A percentile compares a stretch with the other conserved stretches of the same genome.
Evolutionary conservation across 1,140 invertebrate genomes (phyloP).

Genomic region (Cyrtorhinus lividipennis): DNA sequence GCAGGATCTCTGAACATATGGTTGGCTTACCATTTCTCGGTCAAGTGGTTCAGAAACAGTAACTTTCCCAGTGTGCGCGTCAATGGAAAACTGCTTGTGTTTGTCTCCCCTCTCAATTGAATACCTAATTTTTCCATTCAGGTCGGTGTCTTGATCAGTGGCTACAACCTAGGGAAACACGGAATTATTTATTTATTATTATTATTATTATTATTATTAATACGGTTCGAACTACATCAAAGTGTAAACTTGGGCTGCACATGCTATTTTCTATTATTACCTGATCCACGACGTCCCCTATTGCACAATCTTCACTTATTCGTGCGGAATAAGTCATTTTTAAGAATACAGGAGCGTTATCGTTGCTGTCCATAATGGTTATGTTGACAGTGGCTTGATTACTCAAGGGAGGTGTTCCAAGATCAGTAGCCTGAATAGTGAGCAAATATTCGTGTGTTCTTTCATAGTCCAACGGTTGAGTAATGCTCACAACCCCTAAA

Average conservation of each 20-base stretch:
- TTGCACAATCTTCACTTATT: slow-evolving; percentile 52
- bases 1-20: too few relatives aligned
- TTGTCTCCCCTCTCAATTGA: slow-evolving; percentile 64
- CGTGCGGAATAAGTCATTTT: slow-evolving; percentile 63
- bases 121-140: slow-evolving; percentile 63
- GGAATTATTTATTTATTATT: too few relatives aligned
- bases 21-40: slow-evolving; percentile 59
- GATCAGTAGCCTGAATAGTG: slow-evolving; percentile 79
- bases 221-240: too few relatives aligned
- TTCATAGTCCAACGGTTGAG: slow-evolving; percentile 72
- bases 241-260: too few relatives aligned
- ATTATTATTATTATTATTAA: too few relatives aligned
- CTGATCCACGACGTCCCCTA: background rate
- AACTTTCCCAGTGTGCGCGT: slow-evolving; percentile 62
- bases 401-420: slow-evolving; percentile 66
- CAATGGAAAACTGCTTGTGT: slow-evolving; percentile 60
- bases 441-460: slow-evolving; percentile 69
- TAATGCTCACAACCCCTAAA: slow-evolving; percentile 52
- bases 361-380: slow-evolving; percentile 73
- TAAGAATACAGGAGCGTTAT: slow-evolving; percentile 71
- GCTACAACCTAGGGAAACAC: slow-evolving; percentile 40
- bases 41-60: slow-evolving; percentile 59
- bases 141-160: slow-evolving; percentile 64
- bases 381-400: slow-evolving; percentile 80
- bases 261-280: too few relatives aligned